Evolutionary conservation across 2,113 vertebrate species (phyloP).

Genomic region (Ceyx cyanopectus): DNA sequence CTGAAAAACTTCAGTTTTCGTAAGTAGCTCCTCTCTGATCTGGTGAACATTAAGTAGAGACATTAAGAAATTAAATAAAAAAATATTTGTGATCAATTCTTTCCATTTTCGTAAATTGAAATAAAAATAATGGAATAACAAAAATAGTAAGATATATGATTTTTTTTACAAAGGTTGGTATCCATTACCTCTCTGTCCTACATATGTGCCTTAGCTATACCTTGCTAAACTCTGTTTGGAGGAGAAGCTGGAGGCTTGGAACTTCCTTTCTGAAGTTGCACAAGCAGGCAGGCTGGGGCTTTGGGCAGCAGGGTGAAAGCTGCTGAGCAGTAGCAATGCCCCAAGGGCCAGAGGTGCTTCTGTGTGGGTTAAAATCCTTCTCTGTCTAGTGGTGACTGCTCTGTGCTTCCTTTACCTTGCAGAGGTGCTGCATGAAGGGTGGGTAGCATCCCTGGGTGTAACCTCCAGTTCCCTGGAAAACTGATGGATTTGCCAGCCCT

Average conservation of each 20-base stretch:
- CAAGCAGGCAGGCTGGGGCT: fast-evolving
- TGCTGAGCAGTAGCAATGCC: background rate
- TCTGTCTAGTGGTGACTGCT: background rate
- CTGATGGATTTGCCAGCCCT: background rate
- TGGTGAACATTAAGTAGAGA: background rate
- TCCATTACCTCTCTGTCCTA: background rate
- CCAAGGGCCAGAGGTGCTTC: background rate
- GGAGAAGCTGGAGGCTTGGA: background rate
- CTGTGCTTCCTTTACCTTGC: background rate
- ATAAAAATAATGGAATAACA: background rate
- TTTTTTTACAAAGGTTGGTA: too few species aligned
- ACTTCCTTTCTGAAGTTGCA: background rate
- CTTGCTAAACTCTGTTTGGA: background rate
- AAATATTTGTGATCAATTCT: background rate
- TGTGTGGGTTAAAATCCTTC: background rate
- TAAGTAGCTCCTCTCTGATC: background rate
- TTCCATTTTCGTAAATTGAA: background rate
- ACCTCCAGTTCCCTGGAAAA: background rate
- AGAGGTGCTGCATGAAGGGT: background rate
- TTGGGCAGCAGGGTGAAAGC: background rate
- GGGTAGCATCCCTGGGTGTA: fast-evolving
- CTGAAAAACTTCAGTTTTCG: background rate
- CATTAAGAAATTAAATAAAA: background rate
- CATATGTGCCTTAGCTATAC: fast-evolving
- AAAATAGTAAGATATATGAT: background rate